These are phyloP conservation scores for Champsocephalus gunnari DNA, from an alignment of 2,797 vertebrate species.

Conservation along the genomic window DNA sequence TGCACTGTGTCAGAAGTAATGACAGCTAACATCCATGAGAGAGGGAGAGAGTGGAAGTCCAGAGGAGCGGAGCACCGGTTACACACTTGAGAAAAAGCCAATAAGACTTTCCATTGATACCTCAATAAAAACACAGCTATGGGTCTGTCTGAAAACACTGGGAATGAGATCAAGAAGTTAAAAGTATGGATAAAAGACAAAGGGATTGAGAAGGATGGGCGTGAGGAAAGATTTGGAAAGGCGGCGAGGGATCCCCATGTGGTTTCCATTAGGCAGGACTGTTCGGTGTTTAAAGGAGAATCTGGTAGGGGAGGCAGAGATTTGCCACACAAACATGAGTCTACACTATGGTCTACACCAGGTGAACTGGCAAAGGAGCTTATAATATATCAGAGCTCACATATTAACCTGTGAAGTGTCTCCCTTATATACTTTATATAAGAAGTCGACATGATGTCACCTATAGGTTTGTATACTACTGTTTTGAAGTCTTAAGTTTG, in stretches of 20 bases:
- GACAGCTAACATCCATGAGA: conserved; percentile 68
- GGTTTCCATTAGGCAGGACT: conserved; percentile 60
- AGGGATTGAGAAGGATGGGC: conserved; percentile 49
- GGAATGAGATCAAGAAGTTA: conserved; percentile 32
- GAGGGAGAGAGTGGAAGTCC: conserved; percentile 52
- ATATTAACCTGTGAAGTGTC: conserved; percentile 30
- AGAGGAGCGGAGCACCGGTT: conserved; percentile 41
- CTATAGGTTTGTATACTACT: too few species aligned
- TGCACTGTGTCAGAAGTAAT: conserved; percentile 71
- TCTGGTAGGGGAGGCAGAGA: conserved; percentile 1
- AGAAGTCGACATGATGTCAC: too few species aligned
- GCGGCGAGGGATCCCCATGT: conserved; percentile 54
- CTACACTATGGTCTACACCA: conserved; percentile 11
- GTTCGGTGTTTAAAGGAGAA: conserved; percentile 11
- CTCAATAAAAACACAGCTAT: conserved; percentile 41
- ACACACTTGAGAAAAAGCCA: conserved; percentile 34
- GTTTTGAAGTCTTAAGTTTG: too few species aligned
- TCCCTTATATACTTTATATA: neutral
- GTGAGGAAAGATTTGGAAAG: conserved; percentile 57
- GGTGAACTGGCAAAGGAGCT: conserved; percentile 19
- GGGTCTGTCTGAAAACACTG: conserved; percentile 25
- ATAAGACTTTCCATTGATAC: conserved; percentile 65
- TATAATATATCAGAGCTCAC: conserved; percentile 14
- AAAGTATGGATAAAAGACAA: conserved; percentile 56
- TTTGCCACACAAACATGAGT: conserved; percentile 19